phyloP scores from a whole-genome alignment of 2,113 vertebrate genomes.

The Mionectes macconnelli region DNA sequence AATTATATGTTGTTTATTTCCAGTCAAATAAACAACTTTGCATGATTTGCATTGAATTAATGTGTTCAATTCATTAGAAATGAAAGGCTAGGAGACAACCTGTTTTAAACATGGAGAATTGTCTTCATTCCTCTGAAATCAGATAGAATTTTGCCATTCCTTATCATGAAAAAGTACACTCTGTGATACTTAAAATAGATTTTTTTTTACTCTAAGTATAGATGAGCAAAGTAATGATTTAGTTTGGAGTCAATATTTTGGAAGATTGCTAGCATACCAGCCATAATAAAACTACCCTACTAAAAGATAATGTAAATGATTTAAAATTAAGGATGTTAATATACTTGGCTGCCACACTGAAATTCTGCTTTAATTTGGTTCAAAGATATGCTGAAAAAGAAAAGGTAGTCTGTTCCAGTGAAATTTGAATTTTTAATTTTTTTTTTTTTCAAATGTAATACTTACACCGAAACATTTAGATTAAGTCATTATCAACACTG shows the following conservation, averaged over 20 bases:
- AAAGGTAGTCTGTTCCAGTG: background rate
- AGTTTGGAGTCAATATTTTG: background rate
- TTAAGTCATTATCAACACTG: background rate
- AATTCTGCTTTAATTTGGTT: constrained; percentile 13
- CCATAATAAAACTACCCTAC: background rate
- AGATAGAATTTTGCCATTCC: background rate
- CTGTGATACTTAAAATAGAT: background rate
- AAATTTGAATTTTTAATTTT: background rate
- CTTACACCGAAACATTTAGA: constrained; percentile 7
- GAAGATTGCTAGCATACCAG: background rate
- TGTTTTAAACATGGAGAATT: background rate
- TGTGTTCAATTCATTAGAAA: background rate
- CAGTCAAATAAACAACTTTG: background rate
- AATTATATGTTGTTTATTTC: background rate
- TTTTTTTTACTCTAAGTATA: background rate
- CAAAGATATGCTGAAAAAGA: background rate
- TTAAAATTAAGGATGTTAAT: constrained; percentile 30
- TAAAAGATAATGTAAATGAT: constrained; percentile 7
- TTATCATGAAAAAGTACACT: background rate
- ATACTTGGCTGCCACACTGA: background rate
- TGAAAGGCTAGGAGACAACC: background rate
- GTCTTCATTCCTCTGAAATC: background rate
- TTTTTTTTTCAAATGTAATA: background rate
- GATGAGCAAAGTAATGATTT: background rate
- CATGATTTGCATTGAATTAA: background rate